phyloP scores from a whole-genome alignment of 2,797 vertebrate genomes.

The Neopelma chrysocephalum region DNA sequence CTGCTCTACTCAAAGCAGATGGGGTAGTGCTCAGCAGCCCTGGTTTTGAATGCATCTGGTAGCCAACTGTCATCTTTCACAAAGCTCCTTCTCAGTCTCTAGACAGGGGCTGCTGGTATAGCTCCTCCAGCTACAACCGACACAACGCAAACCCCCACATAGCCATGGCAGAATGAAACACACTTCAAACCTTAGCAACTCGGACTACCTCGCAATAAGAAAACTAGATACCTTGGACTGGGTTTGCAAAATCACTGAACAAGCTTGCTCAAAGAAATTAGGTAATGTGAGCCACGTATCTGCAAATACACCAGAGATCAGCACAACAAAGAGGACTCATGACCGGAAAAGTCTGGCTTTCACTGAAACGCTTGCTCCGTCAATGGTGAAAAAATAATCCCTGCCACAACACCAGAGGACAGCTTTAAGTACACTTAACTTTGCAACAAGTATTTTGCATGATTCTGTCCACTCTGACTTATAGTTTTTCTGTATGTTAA shows the following conservation, averaged over 20 bases:
- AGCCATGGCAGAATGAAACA: neutral
- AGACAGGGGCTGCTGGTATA: neutral
- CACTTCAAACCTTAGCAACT: neutral
- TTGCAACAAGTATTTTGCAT: neutral
- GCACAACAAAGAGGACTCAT: neutral
- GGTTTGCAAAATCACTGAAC: neutral
- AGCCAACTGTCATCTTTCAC: constrained; percentile 14
- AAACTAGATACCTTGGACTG: neutral
- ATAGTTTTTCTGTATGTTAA: neutral
- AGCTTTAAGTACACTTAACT: neutral
- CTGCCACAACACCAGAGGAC: neutral
- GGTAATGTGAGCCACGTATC: neutral
- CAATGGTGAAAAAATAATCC: neutral
- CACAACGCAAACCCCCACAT: rapidly evolving
- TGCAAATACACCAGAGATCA: neutral
- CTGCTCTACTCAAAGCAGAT: constrained; percentile 36
- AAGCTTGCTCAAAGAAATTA: neutral
- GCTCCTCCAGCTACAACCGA: neutral
- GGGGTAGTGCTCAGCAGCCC: neutral
- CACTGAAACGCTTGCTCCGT: neutral
- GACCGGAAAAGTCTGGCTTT: neutral
- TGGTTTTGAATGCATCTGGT: constrained; percentile 1
- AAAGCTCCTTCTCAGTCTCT: constrained; percentile 7
- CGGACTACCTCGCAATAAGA: neutral
- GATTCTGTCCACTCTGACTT: neutral